Conservation (phyloP, 2,113 vertebrate genomes). For the Ictalurus punctatus region DNA sequence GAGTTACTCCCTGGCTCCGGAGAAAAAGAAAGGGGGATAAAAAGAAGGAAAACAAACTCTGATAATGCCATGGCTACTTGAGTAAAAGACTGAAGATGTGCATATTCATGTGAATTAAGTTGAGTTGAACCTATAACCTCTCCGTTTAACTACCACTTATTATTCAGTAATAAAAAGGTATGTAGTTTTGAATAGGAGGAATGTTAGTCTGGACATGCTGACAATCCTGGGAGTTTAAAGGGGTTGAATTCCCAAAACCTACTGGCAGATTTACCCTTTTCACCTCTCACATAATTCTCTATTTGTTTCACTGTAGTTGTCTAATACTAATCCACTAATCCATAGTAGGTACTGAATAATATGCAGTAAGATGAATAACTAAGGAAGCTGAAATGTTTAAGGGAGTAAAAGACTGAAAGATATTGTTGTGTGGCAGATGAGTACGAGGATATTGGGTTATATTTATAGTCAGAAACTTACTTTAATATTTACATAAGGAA, state of each 20-base stretch:
- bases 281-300: neutral
- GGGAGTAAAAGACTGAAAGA: neutral
- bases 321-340: neutral
- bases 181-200: neutral
- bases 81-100: neutral
- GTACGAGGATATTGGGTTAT: neutral
- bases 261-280: neutral
- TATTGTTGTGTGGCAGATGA: neutral
- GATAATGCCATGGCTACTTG: neutral
- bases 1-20: neutral
- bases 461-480: neutral
- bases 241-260: neutral
- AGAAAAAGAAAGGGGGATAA: neutral
- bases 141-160: neutral
- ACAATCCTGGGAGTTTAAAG: neutral
- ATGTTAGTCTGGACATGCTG: neutral
- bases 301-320: neutral
- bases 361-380: neutral
- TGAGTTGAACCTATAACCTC: neutral
- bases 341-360: neutral
- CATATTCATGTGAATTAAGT: neutral
- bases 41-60: conserved; percentile 27
- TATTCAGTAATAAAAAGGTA: neutral
- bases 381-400: neutral
- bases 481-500: neutral